These are phyloP conservation scores for Acrocephalus kingi DNA, from an alignment of 2,113 vertebrate species.

Conservation along the genomic window DNA sequence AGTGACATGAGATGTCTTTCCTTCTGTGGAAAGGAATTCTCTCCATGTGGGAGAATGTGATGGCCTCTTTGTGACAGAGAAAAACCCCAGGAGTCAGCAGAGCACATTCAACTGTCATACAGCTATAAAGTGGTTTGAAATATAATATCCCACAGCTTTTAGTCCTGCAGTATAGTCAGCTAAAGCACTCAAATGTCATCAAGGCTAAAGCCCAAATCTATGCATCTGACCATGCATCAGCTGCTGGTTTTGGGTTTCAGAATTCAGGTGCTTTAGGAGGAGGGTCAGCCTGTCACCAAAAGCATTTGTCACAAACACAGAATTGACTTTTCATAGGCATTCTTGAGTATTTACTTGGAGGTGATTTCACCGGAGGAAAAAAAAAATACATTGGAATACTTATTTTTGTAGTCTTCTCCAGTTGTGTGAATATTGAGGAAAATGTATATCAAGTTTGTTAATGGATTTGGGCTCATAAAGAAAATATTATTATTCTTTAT, in stretches of 20 bases:
- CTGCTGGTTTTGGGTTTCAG: neutral
- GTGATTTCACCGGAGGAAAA: neutral
- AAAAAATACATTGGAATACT: neutral
- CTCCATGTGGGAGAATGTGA: rapidly evolving
- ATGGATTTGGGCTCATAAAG: neutral
- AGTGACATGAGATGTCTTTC: neutral
- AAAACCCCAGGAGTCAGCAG: neutral
- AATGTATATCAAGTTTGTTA: neutral
- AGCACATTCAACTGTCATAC: neutral
- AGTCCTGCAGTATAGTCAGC: neutral
- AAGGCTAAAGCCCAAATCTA: neutral
- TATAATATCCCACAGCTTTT: neutral
- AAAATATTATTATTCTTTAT: neutral
- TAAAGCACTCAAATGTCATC: neutral
- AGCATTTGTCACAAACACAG: neutral
- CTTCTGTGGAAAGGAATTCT: neutral
- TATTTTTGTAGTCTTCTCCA: neutral
- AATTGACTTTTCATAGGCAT: neutral
- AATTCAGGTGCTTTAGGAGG: neutral
- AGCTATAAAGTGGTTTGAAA: neutral
- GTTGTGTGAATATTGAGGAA: neutral
- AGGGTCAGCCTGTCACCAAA: neutral
- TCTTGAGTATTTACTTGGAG: neutral
- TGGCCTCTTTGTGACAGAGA: neutral
- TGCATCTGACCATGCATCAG: neutral